Percentiles rank a stretch among this genome's conserved stretches.
phyloP scores from a whole-genome alignment of 2,113 vertebrate genomes.

The Sialia sialis region DNA sequence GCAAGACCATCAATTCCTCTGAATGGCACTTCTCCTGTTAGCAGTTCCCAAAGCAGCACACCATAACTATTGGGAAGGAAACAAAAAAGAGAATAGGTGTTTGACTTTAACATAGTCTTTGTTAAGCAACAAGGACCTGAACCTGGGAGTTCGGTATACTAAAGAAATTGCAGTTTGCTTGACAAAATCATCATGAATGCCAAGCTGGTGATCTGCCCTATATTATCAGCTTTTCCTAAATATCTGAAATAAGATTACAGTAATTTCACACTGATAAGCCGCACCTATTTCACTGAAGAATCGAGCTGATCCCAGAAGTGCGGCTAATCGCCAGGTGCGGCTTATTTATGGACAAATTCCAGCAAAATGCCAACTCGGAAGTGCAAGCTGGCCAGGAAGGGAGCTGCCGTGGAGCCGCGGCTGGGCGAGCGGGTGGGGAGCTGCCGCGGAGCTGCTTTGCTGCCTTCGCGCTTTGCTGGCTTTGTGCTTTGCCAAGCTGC shows the following conservation, averaged over 20 bases:
- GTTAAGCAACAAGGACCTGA: background rate
- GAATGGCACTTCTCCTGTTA: slow-evolving; percentile 95
- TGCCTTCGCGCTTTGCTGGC: too few relatives aligned
- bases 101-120: background rate
- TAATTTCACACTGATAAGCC: too few relatives aligned
- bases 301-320: too few relatives aligned
- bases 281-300: too few relatives aligned
- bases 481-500: too few relatives aligned
- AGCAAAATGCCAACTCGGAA: too few relatives aligned
- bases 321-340: too few relatives aligned
- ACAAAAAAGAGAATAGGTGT: background rate
- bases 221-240: background rate
- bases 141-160: background rate
- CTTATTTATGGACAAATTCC: too few relatives aligned
- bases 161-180: background rate
- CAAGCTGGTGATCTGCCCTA: background rate
- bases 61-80: slow-evolving; percentile 79
- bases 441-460: too few relatives aligned
- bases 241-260: background rate
- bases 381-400: too few relatives aligned
- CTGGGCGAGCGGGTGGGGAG: too few relatives aligned
- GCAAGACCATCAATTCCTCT: slow-evolving; percentile 93
- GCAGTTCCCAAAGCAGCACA: slow-evolving; percentile 92
- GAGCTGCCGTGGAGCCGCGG: too few relatives aligned
- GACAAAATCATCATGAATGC: background rate